phyloP scores from a whole-genome alignment of 2,888 invertebrate species.

The Hololepta plana region DNA sequence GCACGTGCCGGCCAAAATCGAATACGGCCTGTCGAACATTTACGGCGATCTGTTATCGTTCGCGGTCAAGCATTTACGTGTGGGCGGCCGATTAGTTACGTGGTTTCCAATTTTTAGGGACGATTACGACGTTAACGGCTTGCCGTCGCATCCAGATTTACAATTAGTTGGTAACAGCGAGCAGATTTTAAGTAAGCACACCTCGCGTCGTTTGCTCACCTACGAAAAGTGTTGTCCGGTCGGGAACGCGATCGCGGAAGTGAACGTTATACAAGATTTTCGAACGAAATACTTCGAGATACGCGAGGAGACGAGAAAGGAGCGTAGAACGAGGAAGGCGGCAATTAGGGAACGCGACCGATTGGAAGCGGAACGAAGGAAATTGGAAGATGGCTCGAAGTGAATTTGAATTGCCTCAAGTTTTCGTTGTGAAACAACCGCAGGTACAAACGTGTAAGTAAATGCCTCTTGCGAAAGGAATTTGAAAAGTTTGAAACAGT shows the following conservation, averaged over 20 bases:
- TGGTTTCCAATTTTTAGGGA: conserved; percentile 87
- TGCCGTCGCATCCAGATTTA: conserved; percentile 71
- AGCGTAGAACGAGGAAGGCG: conserved; percentile 32
- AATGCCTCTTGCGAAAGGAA: no score
- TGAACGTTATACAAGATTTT: conserved; percentile 28
- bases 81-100: conserved; percentile 73
- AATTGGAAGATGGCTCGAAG: no score
- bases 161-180: conserved; percentile 69
- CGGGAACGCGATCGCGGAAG: conserved; percentile 23
- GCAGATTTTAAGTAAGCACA: conserved; percentile 64
- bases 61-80: conserved; percentile 53
- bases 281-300: conserved; percentile 53
- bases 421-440: no score
- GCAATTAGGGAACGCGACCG: conserved; percentile 18
- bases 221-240: no score
- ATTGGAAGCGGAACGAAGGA: conserved; percentile 12
- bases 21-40: conserved; percentile 67
- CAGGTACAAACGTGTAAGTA: no score
- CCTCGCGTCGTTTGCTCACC: conserved; percentile 69
- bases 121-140: conserved; percentile 48
- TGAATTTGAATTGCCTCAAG: no score
- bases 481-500: no score
- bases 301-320: conserved; percentile 45
- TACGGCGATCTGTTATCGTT: conserved; percentile 73
- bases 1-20: conserved; percentile 71